Evolutionary conservation across 2,113 vertebrate species (phyloP), one percentile per base, ranked within the genome.

Genomic region (Merops nubicus): DNA sequence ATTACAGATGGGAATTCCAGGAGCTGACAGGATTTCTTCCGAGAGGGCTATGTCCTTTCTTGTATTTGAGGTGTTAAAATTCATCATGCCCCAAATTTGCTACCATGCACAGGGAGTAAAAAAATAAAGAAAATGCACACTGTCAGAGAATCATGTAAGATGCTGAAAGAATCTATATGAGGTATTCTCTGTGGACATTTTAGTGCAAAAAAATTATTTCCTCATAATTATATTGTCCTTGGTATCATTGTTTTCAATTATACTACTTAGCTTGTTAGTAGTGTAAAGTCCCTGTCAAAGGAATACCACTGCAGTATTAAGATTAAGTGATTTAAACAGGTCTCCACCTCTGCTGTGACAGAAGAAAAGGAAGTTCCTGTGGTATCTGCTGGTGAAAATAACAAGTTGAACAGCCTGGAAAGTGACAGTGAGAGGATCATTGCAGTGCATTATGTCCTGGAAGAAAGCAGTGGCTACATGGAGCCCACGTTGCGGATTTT

Each of bases 401-500:
- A 64, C 45, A 94, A 22, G 45, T 42, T 96, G 87, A 96, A 94
- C 85, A 96, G 72, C 72, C 82, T 98, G 76, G 98, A 98, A 64
- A 95, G 89, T 0, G 73, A 93, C 34, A 86, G 94, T 2, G 94
- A 97, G 33, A 68, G 94, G 15, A 96, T 98, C 1, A 98, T 98
- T 9, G 98, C 98, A 0, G 99, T 99, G 15, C 99, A 99, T 62
- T 99, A 99, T 4, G 99, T 99, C 11, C 97, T 99, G 86, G 99
- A 99, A 96, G 99, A 99, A 97, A 99, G 99, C 97, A 99, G 98
- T 15, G 99, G 99, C 25, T 99, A 99, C 97, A 99, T 99, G 99
- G 99, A 99, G 95, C 99, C 99, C 77, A 99, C 98, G 0, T 95
- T 99, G 70, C 97, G 99, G 12, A 99, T 99, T 97, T 95, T 99